Evolutionary conservation across 2,888 invertebrate species (phyloP), one percentile per base, ranked within the genome.

Genomic region (Polydrusus pterygomalis): DNA sequence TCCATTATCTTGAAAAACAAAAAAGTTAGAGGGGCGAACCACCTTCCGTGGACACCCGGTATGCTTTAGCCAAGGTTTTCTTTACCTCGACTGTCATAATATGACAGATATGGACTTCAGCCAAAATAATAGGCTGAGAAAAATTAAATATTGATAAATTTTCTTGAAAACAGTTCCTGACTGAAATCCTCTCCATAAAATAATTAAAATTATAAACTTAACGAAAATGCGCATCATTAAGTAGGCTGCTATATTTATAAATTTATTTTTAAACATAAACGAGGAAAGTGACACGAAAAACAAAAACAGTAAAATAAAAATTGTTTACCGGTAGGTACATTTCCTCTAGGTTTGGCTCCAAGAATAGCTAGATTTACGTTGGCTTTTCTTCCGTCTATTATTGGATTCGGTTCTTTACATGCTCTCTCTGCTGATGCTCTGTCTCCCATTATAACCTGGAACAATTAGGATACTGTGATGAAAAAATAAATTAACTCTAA

Each of bases 371-470:
- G 91, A 89, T 99, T 98, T 67, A 98, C 98, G 89, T 98, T 98
- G 78, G 98, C 98, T 91, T 99, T 99, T 86, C 98, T 92, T 69
- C 98, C 98, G 87, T 98, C 98, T 84, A 99, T 98, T 87, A 98
- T 97, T 69, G 98, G 98, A 88, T 99, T 99, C 71, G 98, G 97
- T 86, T 98, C 98, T 88, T 98, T 97, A 89, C 97, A 97, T 63
- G 98, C 98, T 84, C 97, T 90, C 87, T 98, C 98, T 65, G 98
- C 98, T 62, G 97, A 96, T 72, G 95, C 93, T 85, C 96, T 90
- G 88, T 98, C 97, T 71, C 97, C 96, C 98, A 98, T 99, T 87
- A 98, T 98, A 83, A 98, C 98, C 98, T 98, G 91, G 11, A 89
- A 89, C 70, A 75, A 75, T 65, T 64, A 68, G 9, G 13, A 54